These are phyloP conservation scores for Ptilonorhynchus violaceus DNA, from an alignment of 2,113 vertebrate genomes.

Conservation along the genomic window DNA sequence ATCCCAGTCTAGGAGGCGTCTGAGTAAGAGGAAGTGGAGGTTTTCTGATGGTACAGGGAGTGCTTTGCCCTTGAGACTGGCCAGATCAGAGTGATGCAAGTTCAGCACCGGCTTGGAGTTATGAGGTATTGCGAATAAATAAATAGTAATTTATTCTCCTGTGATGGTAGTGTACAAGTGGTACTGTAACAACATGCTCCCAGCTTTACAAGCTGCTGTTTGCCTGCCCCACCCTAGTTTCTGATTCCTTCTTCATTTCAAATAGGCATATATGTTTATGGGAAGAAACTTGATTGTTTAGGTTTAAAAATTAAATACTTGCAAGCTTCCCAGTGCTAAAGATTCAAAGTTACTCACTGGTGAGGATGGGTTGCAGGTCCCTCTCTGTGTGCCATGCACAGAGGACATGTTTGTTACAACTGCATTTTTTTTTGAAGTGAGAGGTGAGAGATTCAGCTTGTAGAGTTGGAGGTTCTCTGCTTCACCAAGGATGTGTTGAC, in stretches of 20 bases:
- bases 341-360: neutral
- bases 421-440: neutral
- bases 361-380: neutral
- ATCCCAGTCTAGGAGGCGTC: neutral
- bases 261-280: neutral
- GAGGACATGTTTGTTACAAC: neutral
- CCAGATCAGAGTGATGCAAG: neutral
- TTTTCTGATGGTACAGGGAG: neutral
- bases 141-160: neutral
- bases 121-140: neutral
- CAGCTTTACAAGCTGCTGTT: neutral
- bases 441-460: neutral
- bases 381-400: fast-evolving
- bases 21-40: neutral
- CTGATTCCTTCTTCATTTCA: neutral
- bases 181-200: neutral
- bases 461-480: neutral
- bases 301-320: neutral
- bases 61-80: neutral
- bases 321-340: neutral
- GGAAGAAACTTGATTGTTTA: neutral
- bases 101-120: neutral
- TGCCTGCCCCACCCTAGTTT: neutral
- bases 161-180: neutral
- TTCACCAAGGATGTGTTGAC: neutral